Conservation (phyloP, 2,797 vertebrate species). For the Alectoris magna region DNA sequence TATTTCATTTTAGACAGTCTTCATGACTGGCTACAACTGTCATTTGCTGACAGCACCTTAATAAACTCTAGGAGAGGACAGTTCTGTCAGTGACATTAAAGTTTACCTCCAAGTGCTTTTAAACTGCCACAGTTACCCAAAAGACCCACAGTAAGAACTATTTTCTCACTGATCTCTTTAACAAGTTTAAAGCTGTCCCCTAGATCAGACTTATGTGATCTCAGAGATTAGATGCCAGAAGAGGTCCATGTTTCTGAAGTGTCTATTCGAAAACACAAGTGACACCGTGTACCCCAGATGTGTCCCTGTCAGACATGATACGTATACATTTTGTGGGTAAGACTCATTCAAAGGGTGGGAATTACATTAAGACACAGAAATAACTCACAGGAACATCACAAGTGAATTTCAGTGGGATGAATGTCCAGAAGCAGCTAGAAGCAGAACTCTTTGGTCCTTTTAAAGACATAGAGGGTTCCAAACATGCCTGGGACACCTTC, state of each 20-base stretch:
- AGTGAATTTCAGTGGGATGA: neutral
- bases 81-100: neutral
- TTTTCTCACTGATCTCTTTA: neutral
- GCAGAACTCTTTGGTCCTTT: neutral
- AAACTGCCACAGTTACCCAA: neutral
- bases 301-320: neutral
- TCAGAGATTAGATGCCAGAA: no score
- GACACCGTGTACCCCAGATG: fast-evolving
- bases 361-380: fast-evolving
- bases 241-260: neutral
- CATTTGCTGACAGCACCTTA: neutral
- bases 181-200: neutral
- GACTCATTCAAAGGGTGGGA: neutral
- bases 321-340: fast-evolving
- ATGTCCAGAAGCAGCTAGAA: neutral
- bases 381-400: neutral
- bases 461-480: neutral
- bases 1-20: neutral
- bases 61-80: neutral
- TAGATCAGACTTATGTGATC: fast-evolving
- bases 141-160: neutral
- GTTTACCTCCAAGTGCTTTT: neutral
- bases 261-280: neutral
- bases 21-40: neutral
- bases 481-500: neutral